phyloP scores from a whole-genome alignment of 2,113 vertebrate genomes.

The Ranitomeya variabilis region DNA sequence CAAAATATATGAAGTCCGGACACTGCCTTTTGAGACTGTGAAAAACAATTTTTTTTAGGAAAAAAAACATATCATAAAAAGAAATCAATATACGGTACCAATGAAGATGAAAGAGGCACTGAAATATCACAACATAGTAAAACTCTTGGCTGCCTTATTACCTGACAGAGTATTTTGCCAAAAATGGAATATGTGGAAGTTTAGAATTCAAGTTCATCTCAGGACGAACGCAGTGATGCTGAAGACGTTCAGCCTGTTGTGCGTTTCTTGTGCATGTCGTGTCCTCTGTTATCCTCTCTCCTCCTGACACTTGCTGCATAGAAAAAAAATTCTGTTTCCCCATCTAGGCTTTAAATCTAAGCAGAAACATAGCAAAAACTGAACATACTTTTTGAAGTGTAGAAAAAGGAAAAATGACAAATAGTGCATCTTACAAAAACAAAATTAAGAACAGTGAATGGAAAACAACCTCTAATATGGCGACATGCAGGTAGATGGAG shows the following conservation, averaged over 20 bases:
- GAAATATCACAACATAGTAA: conserved; percentile 59
- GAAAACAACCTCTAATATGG: too few relatives aligned
- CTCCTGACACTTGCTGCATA: conserved; percentile 61
- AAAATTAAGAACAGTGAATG: not conserved
- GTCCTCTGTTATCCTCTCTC: conserved; percentile 66
- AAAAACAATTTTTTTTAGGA: conserved; percentile 69
- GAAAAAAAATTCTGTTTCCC: conserved; percentile 6
- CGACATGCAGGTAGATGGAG: too few relatives aligned
- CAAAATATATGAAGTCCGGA: conserved; percentile 81
- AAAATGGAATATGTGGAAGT: conserved; percentile 65
- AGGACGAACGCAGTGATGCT: conserved; percentile 74
- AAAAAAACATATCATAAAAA: conserved; percentile 64
- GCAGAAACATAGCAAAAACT: not conserved
- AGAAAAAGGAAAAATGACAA: not conserved
- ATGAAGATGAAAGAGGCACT: conserved; percentile 61
- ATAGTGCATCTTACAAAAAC: not conserved
- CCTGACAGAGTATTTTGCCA: conserved; percentile 71
- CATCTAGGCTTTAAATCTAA: not conserved
- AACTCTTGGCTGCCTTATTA: conserved; percentile 73
- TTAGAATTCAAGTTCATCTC: conserved; percentile 74
- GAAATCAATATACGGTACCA: conserved; percentile 62
- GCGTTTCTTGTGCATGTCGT: conserved; percentile 68
- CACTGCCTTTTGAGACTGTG: conserved; percentile 67
- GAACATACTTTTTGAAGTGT: not conserved
- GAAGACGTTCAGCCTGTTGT: conserved; percentile 65